A percentile compares a stretch with the other conserved stretches of the same genome.
phyloP scores from a whole-genome alignment of 2,113 vertebrate genomes.

The Lynx canadensis region DNA sequence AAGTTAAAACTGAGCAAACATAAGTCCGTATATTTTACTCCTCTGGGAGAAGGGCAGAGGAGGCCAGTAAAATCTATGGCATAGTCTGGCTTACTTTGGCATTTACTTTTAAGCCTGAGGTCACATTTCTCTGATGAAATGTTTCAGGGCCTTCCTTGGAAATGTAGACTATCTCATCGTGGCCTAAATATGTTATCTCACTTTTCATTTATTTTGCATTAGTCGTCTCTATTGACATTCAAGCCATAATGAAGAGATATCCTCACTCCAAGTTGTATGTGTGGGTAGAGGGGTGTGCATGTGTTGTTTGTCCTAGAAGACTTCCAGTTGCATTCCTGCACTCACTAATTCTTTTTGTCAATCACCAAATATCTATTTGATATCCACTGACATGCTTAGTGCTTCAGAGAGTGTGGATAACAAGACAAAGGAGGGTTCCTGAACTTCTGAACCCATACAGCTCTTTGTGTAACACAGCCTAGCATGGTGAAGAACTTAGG shows the following conservation, averaged over 20 bases:
- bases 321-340: background rate
- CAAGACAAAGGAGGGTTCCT: background rate
- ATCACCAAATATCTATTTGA: background rate
- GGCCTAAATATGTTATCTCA: background rate
- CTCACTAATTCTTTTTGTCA: background rate
- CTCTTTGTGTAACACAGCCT: background rate
- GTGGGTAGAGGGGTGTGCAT: background rate
- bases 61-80: background rate
- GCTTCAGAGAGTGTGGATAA: background rate
- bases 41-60: background rate
- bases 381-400: background rate
- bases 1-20: background rate
- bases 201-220: background rate
- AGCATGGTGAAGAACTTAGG: fast-evolving
- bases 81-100: background rate
- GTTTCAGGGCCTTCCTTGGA: background rate
- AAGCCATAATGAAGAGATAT: background rate
- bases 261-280: background rate
- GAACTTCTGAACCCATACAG: background rate
- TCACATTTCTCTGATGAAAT: background rate
- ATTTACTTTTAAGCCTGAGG: background rate
- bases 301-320: background rate
- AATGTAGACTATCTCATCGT: background rate
- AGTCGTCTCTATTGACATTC: background rate
- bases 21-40: background rate